Conservation (phyloP, 2,113 vertebrate species). For the Gavialis gangeticus region DNA sequence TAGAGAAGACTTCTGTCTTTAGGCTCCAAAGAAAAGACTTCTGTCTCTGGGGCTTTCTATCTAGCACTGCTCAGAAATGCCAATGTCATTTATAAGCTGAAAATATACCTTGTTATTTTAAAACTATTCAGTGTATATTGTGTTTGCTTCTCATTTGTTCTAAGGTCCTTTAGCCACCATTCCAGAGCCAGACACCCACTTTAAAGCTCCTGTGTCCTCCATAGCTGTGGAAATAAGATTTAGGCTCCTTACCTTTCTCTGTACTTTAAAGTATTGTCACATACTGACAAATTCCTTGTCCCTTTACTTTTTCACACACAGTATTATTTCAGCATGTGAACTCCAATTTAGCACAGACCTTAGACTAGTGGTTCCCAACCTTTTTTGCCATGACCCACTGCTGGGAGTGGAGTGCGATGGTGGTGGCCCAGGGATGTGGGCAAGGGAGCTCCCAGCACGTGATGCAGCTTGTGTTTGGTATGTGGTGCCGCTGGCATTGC, state of each 20-base stretch:
- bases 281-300: background rate
- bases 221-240: background rate
- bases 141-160: background rate
- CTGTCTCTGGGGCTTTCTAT: background rate
- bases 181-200: background rate
- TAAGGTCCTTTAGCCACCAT: background rate
- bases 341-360: background rate
- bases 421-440: too few species aligned
- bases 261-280: background rate
- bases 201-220: background rate
- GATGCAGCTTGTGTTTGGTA: too few species aligned
- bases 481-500: too few species aligned
- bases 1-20: background rate
- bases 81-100: background rate
- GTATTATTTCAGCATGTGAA: background rate
- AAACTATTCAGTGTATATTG: background rate
- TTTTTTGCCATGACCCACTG: too few species aligned
- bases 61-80: background rate
- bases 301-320: background rate
- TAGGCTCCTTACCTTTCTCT: accelerated
- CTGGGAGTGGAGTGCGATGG: too few species aligned
- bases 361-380: too few species aligned
- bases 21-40: background rate
- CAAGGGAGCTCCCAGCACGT: too few species aligned
- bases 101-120: background rate